Conservation (phyloP, 2,797 vertebrate species). For the Helicolenus hilgendorfi region DNA sequence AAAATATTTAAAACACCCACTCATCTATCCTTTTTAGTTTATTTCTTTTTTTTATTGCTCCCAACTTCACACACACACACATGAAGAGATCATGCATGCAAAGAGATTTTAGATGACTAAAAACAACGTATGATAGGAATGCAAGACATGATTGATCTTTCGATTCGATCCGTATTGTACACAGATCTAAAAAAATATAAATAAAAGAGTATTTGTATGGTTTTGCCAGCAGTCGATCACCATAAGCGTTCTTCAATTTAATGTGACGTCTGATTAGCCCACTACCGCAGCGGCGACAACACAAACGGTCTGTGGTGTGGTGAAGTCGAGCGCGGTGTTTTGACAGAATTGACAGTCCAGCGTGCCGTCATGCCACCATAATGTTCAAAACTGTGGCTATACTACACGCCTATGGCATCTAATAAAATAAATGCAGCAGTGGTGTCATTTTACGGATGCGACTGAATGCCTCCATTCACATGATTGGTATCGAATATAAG, state of each 20-base stretch:
- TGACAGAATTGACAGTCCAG: not conserved
- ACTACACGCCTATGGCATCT: too few species aligned
- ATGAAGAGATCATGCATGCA: not conserved
- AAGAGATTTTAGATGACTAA: not conserved
- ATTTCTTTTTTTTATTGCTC: conserved; percentile 4
- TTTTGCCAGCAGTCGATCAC: not conserved
- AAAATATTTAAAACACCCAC: conserved; percentile 49
- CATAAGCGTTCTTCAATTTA: not conserved
- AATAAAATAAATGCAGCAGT: too few species aligned
- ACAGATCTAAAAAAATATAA: too few species aligned
- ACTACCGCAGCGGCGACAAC: not conserved
- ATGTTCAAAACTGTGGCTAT: too few species aligned
- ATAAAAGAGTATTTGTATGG: not conserved
- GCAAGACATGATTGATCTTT: not conserved
- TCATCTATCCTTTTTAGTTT: conserved; percentile 37
- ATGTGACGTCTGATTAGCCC: not conserved
- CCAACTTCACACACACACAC: not conserved
- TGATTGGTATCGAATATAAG: too few species aligned
- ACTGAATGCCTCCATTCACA: too few species aligned
- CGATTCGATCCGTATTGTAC: too few species aligned
- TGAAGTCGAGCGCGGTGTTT: not conserved
- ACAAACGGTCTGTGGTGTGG: not conserved
- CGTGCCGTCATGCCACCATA: too few species aligned
- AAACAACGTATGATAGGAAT: not conserved
- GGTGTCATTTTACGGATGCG: too few species aligned